Base-by-base conservation (phyloP, 2,113 vertebrate genomes). In the Erinaceus europaeus region DNA sequence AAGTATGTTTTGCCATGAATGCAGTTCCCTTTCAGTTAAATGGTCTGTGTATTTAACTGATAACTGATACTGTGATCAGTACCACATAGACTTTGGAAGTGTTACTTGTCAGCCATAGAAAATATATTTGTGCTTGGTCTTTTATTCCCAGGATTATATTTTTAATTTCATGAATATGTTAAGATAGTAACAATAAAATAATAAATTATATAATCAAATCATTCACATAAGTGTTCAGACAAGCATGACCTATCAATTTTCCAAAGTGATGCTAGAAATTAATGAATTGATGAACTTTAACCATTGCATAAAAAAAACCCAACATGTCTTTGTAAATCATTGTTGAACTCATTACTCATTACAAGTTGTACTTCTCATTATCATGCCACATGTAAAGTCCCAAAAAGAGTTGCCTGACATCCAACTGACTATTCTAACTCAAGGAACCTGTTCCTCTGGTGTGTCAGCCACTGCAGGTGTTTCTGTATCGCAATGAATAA, bases 401-500 rank as follows among this genome's bases (percentile, higher is more conserved):
- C 50, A 52, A 76, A 81, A 69, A 90, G 86, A 36, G 87, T 75
- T 87, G 50, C 72, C 67, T 79, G 78, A 78, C 67, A 87, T 50
- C 71, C 89, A 89, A 71, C 71, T 15, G 2, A 68, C 74, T 59
- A 90, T 67, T 78, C 12, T 7, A 71, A 69, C 21, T 77, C 21
- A 42, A 67, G 44, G 44, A 74, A 64, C 90, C 65, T 1, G 6
- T 52, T 84, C 88, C 76, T 90, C 50, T 42, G 67, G 59, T 40
- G 27, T 38, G 59, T 86, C 84, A 62, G 84, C 81, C 0, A 5
- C 80, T 72, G 74, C 6, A 50, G 83, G 77, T 72, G 69, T 23
- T 93, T 81, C 57, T 96, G 92, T 73, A 90, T 77, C 74, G 82
- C 83, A 84, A 86, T 89, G 93, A 95, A 94, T 83, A 89, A 90